These are phyloP conservation scores for Amphiprion clarkii DNA, from an alignment of 2,797 vertebrate species.

Conservation along the genomic window DNA sequence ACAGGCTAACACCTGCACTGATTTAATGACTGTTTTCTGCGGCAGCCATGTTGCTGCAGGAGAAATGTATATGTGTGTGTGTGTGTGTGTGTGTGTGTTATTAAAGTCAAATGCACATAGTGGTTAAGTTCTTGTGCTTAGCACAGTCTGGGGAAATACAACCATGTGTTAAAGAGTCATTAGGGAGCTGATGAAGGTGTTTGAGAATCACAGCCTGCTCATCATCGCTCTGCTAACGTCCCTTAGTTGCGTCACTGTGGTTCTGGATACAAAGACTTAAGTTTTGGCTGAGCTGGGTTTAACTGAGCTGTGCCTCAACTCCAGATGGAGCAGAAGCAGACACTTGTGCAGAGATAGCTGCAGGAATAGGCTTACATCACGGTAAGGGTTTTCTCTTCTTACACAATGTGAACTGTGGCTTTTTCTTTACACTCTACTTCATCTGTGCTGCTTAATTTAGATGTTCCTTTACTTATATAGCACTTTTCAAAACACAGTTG, in stretches of 20 bases:
- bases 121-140: conserved; percentile 80
- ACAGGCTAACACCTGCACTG: conserved; percentile 81
- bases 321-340: conserved; percentile 59
- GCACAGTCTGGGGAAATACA: conserved; percentile 81
- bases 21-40: conserved; percentile 87
- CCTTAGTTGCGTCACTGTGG: conserved; percentile 81
- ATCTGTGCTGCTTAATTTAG: not conserved
- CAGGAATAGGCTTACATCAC: conserved; percentile 48
- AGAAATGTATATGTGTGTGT: conserved; percentile 72
- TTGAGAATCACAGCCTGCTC: conserved; percentile 79
- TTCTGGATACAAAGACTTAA: conserved; percentile 79
- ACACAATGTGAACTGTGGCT: conserved; percentile 5
- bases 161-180: conserved; percentile 87
- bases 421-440: conserved; percentile 10
- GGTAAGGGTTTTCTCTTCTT: conserved; percentile 68
- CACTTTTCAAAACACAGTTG: not conserved
- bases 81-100: conserved; percentile 74
- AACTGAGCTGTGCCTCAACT: conserved; percentile 63
- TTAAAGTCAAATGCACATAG: conserved; percentile 84
- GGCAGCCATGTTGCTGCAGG: conserved; percentile 77
- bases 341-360: conserved; percentile 45
- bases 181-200: conserved; percentile 85
- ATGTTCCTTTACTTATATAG: not conserved
- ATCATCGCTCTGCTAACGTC: conserved; percentile 76
- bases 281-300: conserved; percentile 67